Evolutionary conservation across 2,888 invertebrate genomes (phyloP), one percentile per base, ranked within the genome.

Genomic region (Microplitis deprimator): DNA sequence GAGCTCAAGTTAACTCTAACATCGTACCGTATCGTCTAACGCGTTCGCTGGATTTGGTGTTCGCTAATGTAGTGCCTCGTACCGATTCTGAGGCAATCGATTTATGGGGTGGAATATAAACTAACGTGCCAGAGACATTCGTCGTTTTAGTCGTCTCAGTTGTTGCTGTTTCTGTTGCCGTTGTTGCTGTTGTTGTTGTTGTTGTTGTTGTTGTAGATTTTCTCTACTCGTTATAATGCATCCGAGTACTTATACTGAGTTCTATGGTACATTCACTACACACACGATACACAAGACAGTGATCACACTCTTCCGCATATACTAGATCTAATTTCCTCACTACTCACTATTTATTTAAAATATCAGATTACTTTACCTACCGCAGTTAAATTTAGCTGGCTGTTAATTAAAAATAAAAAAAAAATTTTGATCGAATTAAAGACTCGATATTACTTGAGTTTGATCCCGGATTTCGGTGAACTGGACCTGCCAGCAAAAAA

Each of bases 241-340:
- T 50, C 50, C 13, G 10, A 13, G 50, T 50, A 50, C 50, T 50
- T 50, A 50, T 50, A 8, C 50, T 13, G 20, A 20, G 6, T 50
- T 13, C 50, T 50, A 10, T 13, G 5, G 29, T 29, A 13, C 50
- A 50, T 50, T 50, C 50, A 50, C 50, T 50, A 50, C 13, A 50
- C 13, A 17, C 17, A 64, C 7, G 17, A 64, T 64, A 17, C 50
- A 50, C 50, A 50, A 50, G 50, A 50, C 13, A 13, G 50, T 50
- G 50, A 50, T 8, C 50, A 50, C 13, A 50, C 50, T 61, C 68
- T 76, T 76, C 76, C 76, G 67, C 60, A 40, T 68, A 72, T 71
- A 29, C 68, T 38, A 76, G 76, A 76, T 76, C 72, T 76, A 68
- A 72, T 76, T 76, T 76, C 76, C 40, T 61, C 41, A 60, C 16